Evolutionary conservation across 2,888 invertebrate species (phyloP).

Genomic region (Torymus texanus): DNA sequence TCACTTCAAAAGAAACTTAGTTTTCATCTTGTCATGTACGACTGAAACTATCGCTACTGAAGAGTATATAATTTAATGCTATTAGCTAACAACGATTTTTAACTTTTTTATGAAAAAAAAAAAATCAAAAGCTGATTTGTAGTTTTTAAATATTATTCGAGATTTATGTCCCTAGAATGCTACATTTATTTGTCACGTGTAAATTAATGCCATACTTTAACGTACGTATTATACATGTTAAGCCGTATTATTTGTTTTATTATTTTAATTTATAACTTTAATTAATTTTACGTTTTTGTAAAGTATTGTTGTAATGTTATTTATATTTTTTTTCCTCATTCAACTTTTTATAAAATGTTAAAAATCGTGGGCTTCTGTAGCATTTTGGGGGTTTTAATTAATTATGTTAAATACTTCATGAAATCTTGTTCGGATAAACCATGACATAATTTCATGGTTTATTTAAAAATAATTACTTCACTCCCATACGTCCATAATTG

Average conservation of each 20-base stretch:
- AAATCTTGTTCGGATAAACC: constrained; percentile 15
- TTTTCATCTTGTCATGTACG: background rate
- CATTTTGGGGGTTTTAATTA: constrained; percentile 24
- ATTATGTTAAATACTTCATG: background rate
- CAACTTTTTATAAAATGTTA: constrained; percentile 21
- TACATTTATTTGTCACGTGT: constrained; percentile 16
- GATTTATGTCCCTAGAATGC: constrained; percentile 37
- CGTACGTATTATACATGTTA: background rate
- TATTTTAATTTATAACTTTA: background rate
- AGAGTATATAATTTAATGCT: background rate
- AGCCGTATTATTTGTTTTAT: constrained; percentile 1
- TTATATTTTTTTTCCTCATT: constrained; percentile 21
- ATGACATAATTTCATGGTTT: background rate
- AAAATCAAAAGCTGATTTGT: constrained; percentile 6
- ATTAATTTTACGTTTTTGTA: background rate
- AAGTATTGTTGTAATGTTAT: constrained; percentile 5
- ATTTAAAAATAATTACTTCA: background rate
- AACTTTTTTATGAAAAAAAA: constrained; percentile 28
- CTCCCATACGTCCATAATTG: background rate
- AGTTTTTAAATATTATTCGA: constrained; percentile 25
- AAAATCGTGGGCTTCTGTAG: constrained; percentile 30
- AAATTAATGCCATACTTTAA: background rate
- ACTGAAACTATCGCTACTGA: constrained; percentile 16
- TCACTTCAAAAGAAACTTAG: background rate
- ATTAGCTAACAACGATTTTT: constrained; percentile 21